Evolutionary conservation across 2,797 vertebrate genomes (phyloP).

Genomic region (Tragopan temminckii): DNA sequence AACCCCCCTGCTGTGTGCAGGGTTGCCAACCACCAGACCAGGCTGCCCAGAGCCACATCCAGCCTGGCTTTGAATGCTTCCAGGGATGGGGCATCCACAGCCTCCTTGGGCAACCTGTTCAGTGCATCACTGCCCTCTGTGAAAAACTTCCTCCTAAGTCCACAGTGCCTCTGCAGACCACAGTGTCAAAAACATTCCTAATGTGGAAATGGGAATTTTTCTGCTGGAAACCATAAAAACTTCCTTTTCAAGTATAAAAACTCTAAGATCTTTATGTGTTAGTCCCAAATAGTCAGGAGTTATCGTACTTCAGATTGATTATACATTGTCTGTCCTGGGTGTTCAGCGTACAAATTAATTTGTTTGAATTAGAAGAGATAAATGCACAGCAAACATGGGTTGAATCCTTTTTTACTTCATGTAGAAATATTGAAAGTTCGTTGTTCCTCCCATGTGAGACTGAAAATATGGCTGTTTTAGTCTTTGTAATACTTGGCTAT

Average conservation of each 20-base stretch:
- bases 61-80: too few relatives aligned
- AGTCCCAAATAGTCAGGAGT: neutral
- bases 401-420: neutral
- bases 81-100: too few relatives aligned
- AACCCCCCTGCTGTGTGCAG: too few relatives aligned
- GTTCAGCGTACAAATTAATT: neutral
- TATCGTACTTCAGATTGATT: neutral
- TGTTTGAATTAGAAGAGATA: neutral
- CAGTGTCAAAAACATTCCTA: neutral
- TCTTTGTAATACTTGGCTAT: constrained; percentile 45
- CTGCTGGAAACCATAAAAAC: neutral
- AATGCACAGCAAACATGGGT: fast-evolving
- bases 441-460: neutral
- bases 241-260: neutral
- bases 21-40: too few relatives aligned
- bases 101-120: too few relatives aligned
- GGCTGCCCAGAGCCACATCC: too few relatives aligned
- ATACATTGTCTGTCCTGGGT: neutral
- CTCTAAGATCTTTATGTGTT: neutral
- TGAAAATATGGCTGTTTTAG: neutral
- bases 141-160: too few relatives aligned
- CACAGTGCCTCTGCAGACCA: neutral
- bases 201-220: neutral
- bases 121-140: too few relatives aligned
- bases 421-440: neutral